Base-by-base conservation (phyloP, 2,797 vertebrate species). In the Channa striata region DNA sequence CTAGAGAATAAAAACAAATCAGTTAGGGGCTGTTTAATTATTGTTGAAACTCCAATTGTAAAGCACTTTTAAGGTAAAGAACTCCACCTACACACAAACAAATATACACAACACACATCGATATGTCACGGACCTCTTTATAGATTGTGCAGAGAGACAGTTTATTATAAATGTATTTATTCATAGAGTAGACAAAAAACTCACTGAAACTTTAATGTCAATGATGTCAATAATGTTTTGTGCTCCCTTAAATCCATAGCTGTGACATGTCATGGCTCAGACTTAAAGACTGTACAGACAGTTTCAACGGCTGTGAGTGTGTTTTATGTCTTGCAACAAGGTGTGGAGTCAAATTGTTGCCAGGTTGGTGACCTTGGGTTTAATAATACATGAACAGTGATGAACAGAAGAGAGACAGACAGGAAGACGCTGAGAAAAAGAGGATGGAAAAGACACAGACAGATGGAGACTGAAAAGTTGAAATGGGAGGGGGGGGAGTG, bases 371-470 rank as follows among this genome's bases (percentile, higher is more conserved):
- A 88, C 90, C 87, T 89, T 91, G 83, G 59, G 76, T 83, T 89
- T 84, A 88, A 89, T 88, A 87, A 87, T 83, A 79, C 77, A 88
- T 89, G 79, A 85, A 87, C 66, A 68, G 61, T 78, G 81, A 88
- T 83, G 74, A 70, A 54, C 76, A 65, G 65, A 33, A 77, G 66
- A 65, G 61, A 39, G 49, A 68, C 33, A 13, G 43, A 64, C 40
- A 42, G 43, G 23, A 42, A 62, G 53, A n/a, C 7, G 11, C 13
- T 20, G 44, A n/a, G 69, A 60, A 17, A 57, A 21, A 68, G 40
- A 49, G 30, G 50, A 17, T 16, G 37, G 34, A 74, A 72, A 57
- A 44, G 25, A 23, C 10, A 59, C 57, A 62, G 19, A 61, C 3
- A 70, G 64, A 59, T 2, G 11, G 57, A 50, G 67, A 48, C 39